phyloP scores from a whole-genome alignment of 2,113 vertebrate species.

The Catagonus wagneri region DNA sequence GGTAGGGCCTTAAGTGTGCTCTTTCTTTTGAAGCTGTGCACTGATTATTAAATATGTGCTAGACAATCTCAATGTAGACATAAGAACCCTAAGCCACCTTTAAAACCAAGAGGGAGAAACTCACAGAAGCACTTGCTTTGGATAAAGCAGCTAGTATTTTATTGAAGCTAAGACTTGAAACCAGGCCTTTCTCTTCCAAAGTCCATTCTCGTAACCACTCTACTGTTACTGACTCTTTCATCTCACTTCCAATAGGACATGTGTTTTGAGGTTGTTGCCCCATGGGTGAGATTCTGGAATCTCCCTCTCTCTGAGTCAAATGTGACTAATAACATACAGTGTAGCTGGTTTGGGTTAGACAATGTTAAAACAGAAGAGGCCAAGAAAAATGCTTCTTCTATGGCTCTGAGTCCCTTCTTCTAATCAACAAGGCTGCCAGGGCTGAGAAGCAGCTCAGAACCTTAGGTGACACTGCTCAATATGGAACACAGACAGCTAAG shows the following conservation, averaged over 20 bases:
- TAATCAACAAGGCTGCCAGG: background rate
- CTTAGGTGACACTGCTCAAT: background rate
- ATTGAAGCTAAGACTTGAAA: slow-evolving; percentile 24
- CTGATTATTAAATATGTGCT: background rate
- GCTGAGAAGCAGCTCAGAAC: background rate
- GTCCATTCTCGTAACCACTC: background rate
- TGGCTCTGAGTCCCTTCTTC: background rate
- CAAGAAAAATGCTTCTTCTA: background rate
- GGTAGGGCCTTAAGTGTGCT: background rate
- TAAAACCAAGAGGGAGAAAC: background rate
- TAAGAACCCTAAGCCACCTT: background rate
- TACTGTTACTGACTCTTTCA: background rate
- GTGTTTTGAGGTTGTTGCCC: slow-evolving; percentile 29
- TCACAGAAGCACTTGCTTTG: background rate
- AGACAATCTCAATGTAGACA: background rate
- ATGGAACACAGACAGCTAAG: slow-evolving; percentile 21
- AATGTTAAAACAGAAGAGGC: background rate
- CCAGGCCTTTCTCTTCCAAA: background rate
- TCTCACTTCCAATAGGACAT: background rate
- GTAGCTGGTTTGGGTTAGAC: background rate
- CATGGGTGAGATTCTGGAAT: background rate
- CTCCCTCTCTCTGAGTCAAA: background rate
- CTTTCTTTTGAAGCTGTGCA: background rate
- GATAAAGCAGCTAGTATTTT: slow-evolving; percentile 19
- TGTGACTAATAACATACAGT: slow-evolving; percentile 11